phyloP scores from a whole-genome alignment of 2,113 vertebrate species.

The Tretioscincus oriximinensis region DNA sequence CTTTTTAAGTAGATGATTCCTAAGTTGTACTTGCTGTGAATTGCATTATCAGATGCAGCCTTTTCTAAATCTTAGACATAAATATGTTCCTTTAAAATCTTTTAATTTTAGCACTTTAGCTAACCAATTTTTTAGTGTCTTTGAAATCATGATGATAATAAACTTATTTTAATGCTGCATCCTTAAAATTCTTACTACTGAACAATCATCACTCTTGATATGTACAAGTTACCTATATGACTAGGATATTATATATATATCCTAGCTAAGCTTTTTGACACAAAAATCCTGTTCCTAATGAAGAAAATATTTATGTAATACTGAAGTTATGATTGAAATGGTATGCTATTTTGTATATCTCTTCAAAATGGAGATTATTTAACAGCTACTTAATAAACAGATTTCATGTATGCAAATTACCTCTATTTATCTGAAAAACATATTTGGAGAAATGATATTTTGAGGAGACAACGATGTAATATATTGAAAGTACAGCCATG shows the following conservation, averaged over 20 bases:
- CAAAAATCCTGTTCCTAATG: too few relatives aligned
- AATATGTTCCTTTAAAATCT: not conserved
- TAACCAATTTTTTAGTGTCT: not conserved
- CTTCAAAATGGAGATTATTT: not conserved
- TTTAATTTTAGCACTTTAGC: not conserved
- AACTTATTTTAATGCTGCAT: not conserved
- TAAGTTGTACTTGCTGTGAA: not conserved
- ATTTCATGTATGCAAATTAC: not conserved
- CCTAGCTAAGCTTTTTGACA: not conserved
- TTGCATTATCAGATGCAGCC: not conserved
- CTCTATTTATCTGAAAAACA: not conserved
- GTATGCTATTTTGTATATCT: not conserved
- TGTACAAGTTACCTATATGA: too few relatives aligned
- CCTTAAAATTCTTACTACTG: not conserved
- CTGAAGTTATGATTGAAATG: not conserved
- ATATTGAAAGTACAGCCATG: too few relatives aligned
- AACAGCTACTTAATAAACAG: not conserved
- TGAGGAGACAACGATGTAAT: not conserved
- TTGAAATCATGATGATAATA: not conserved
- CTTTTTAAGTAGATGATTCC: not conserved
- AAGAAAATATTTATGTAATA: not conserved
- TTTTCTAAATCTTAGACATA: not conserved
- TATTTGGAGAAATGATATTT: not conserved
- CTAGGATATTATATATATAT: not conserved
- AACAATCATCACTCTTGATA: not conserved